Base-by-base conservation (phyloP, 1,140 invertebrate species). In the Polyergus mexicanus region DNA sequence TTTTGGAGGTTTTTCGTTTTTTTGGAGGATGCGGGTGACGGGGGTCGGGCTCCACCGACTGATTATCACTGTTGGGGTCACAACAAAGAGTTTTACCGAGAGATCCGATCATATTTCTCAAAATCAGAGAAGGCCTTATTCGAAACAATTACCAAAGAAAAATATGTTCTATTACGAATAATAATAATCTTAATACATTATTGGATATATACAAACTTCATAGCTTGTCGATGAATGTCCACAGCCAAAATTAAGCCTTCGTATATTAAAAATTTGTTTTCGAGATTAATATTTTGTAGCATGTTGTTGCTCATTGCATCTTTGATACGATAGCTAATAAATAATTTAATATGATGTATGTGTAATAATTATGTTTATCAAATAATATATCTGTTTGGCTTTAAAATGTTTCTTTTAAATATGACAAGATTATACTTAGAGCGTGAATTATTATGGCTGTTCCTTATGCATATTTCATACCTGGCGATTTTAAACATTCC, bases 211-310 rank as follows among this genome's bases (percentile, higher is more conserved):
- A 68, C 10, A 13, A 54, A 80, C 76, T 56, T 68, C 63, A 80
- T 68, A n/a, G 44, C 76, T 56, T 56, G 5, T 3, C 63, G 76
- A 56, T 80, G 76, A 19, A 80, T 80, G 38, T 80, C 47, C 2
- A 80, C n/a, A 4, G 75, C 75, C 7, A 2, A 41, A 13, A 28
- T 69, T 41, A 80, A 28, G 5, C 22, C n/a, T 10, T 56, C 19
- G 44, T 3, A 25, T 25, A 68, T 41, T 2, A 80, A 41, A 56
- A 28, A 28, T 7, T 68, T 6, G 2, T 41, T 19, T 1, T 19
- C 25, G 16, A 25, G n/a, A 0, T 19, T 41, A 56, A 2, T 38
- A 66, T 32, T 56, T 68, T 25, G 41, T 22, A 63, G 3, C 28
- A 19, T 19, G 38, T 54, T 28, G 0, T 1, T 28, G 25, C 25